Percentiles rank a stretch among this genome's conserved stretches.
Conservation (phyloP, 2,113 vertebrate genomes). For the Microtus ochrogaster region DNA sequence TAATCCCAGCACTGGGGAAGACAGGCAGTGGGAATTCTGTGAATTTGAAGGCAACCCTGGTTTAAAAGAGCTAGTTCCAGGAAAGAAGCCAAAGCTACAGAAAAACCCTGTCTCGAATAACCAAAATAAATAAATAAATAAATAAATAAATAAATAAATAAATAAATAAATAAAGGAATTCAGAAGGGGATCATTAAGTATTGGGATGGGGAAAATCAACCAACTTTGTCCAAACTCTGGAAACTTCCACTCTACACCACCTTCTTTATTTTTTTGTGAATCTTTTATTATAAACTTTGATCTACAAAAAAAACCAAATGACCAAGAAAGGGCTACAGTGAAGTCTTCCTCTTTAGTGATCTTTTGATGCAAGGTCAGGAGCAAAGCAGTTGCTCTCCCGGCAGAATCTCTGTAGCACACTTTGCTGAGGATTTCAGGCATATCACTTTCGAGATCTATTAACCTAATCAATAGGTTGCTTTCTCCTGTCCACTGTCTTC, state of each 20-base stretch:
- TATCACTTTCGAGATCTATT: background rate
- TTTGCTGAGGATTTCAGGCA: constrained; percentile 16
- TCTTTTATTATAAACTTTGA: background rate
- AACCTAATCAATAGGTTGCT: background rate
- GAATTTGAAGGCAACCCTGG: too few relatives aligned
- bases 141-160: too few relatives aligned
- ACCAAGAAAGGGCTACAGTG: constrained; percentile 15
- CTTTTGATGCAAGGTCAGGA: background rate
- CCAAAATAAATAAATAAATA: too few relatives aligned
- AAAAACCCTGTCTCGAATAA: too few relatives aligned
- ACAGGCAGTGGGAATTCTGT: too few relatives aligned
- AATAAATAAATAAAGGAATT: background rate
- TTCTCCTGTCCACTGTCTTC: background rate
- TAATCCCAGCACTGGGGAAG: too few relatives aligned
- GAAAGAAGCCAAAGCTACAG: too few relatives aligned
- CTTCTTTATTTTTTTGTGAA: constrained; percentile 9
- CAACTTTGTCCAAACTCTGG: background rate
- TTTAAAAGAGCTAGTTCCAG: too few relatives aligned
- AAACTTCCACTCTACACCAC: background rate
- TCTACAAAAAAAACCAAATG: constrained; percentile 12
- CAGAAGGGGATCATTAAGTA: background rate
- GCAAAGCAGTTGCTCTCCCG: background rate
- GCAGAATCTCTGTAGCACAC: background rate
- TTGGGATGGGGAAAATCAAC: background rate
- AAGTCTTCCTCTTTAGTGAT: background rate